Conservation (phyloP, 2,113 vertebrate genomes). For the Pseudopipra pipra region DNA sequence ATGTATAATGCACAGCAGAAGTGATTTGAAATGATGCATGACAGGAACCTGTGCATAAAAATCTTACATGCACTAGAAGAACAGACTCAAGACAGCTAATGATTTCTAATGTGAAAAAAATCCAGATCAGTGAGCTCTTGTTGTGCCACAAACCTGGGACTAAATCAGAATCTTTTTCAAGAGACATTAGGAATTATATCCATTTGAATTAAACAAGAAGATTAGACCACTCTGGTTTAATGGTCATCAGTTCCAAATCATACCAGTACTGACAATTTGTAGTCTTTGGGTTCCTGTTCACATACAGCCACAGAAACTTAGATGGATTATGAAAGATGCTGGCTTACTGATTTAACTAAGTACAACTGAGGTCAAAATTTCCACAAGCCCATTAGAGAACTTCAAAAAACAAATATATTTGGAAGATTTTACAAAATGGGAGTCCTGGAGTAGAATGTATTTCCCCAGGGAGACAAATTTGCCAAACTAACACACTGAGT, state of each 20-base stretch:
- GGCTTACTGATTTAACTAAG: constrained; percentile 13
- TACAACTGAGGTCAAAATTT: neutral
- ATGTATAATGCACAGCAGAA: neutral
- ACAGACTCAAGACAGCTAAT: neutral
- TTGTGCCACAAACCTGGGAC: neutral
- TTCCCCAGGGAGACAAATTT: neutral
- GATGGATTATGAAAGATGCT: neutral
- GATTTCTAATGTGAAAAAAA: neutral
- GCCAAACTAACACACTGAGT: neutral
- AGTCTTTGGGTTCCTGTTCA: neutral
- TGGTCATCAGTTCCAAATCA: neutral
- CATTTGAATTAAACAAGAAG: neutral
- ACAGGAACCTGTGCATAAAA: neutral
- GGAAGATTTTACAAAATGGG: neutral
- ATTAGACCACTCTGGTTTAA: constrained; percentile 7
- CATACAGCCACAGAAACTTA: neutral
- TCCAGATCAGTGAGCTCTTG: neutral
- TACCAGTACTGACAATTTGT: neutral
- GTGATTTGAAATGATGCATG: neutral
- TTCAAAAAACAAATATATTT: neutral
- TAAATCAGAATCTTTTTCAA: neutral
- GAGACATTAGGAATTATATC: neutral
- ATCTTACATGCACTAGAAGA: neutral
- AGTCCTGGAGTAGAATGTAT: neutral
- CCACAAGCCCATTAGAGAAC: neutral